Conservation (phyloP, 1,140 invertebrate species). For the Periplaneta americana region DNA sequence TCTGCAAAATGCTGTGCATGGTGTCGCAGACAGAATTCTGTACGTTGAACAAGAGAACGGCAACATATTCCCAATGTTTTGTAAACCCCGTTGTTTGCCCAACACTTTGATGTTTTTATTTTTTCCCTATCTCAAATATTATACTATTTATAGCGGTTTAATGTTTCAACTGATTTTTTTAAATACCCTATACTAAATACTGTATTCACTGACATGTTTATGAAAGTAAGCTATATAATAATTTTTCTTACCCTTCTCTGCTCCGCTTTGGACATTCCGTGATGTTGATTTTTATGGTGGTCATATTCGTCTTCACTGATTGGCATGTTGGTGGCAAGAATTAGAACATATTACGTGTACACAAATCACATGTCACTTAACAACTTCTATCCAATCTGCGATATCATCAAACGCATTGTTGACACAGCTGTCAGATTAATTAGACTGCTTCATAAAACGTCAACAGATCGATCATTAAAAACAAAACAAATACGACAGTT, state of each 20-base stretch:
- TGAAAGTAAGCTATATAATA: no score
- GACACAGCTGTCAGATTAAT: neutral
- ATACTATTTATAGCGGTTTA: no score
- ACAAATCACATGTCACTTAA: neutral
- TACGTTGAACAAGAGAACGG: no score
- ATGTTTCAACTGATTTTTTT: no score
- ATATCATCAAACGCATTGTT: neutral
- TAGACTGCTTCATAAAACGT: neutral
- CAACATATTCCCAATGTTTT: no score
- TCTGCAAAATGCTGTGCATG: no score
- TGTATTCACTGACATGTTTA: no score
- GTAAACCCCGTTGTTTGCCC: no score
- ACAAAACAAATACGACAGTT: neutral
- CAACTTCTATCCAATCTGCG: neutral
- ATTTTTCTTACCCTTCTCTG: constrained; percentile 1
- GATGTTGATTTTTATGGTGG: neutral
- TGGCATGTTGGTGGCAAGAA: neutral
- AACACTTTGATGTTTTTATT: no score
- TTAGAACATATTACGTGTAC: neutral
- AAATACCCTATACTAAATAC: no score
- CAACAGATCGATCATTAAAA: neutral
- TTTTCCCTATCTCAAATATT: no score
- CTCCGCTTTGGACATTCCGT: constrained; percentile 10
- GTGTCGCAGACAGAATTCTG: no score
- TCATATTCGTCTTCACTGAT: constrained; percentile 6